Percentiles rank a stretch among this genome's conserved stretches.
Conservation (phyloP, 2,797 vertebrate genomes). For the Micromesistius poutassou region DNA sequence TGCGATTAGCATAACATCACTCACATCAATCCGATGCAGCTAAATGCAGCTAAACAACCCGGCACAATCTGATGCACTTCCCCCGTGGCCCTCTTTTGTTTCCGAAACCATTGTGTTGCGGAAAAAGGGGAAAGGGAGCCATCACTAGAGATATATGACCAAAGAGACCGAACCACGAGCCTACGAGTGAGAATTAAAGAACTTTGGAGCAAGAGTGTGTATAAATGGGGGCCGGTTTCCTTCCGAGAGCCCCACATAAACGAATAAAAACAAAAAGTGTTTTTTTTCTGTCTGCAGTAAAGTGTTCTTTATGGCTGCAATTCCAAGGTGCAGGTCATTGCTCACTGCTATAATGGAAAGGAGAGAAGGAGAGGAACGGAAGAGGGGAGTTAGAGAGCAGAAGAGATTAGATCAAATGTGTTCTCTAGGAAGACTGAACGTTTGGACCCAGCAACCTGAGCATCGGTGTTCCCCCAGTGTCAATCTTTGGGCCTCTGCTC, state of each 20-base stretch:
- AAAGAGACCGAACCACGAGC: neutral
- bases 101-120: neutral
- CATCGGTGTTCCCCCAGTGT: neutral
- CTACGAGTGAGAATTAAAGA: neutral
- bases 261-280: constrained; percentile 3
- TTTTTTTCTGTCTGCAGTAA: constrained; percentile 21
- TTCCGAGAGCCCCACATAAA: constrained; percentile 2
- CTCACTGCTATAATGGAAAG: constrained; percentile 21
- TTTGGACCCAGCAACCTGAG: neutral
- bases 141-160: neutral
- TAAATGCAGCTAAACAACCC: neutral
- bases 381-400: neutral
- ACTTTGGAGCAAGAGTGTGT: neutral
- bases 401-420: neutral
- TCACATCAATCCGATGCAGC: neutral
- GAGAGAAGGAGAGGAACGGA: neutral
- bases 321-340: constrained; percentile 37
- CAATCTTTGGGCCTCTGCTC: neutral
- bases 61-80: neutral
- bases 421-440: neutral
- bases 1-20: constrained; percentile 4
- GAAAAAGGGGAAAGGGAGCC: neutral
- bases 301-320: constrained; percentile 38
- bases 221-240: neutral
- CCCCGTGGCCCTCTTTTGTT: neutral